Base-by-base conservation (phyloP, 2,797 vertebrate genomes). In the Babyrousa celebensis region DNA sequence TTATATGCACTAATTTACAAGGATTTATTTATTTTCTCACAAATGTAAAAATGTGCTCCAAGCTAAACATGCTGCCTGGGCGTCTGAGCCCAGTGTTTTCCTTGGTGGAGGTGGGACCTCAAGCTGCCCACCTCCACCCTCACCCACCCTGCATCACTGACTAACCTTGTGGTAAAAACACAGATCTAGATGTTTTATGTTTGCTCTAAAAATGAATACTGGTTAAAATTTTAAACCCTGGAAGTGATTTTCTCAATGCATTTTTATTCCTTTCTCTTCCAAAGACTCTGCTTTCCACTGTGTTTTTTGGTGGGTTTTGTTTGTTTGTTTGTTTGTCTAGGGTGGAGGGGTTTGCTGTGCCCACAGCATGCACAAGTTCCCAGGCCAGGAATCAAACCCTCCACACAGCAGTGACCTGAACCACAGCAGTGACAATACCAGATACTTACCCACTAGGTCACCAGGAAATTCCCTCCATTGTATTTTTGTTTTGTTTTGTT, bases 1-100 rank as follows among this genome's bases (percentile, higher is more conserved):
- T 97, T 97, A 85, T 85, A 79, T 65, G 80, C 72, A 91, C 94
- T 96, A 96, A 95, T 97, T 97, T 97, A 96, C 84, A 96, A 96
- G 91, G 94, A 97, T 96, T 96, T 97, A 97, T 96, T 97, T 97
- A 96, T 97, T 97, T 98, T 97, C 96, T 97, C 91, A 91, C 96
- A 97, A 96, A 96, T 85, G 84, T 91, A 95, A 84, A 97, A 96
- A 95, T 96, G 86, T 85, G 68, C 92, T 96, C 92, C 90, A 95
- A 97, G 94, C 65, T 90, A 91, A 95, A 70, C 58, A 89, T 84
- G 78, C 70, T 89, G 82, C 63, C 85, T 85, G 65, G 43, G 75
- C 8, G 0, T 94, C 91, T 89, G 87, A 95, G 58, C 56, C 84
- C 54, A 20, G 3, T 96, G 94, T 91, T 95, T 92, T 82, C 63